phyloP scores from a whole-genome alignment of 2,888 invertebrate genomes.

The Eulithis prunata region DNA sequence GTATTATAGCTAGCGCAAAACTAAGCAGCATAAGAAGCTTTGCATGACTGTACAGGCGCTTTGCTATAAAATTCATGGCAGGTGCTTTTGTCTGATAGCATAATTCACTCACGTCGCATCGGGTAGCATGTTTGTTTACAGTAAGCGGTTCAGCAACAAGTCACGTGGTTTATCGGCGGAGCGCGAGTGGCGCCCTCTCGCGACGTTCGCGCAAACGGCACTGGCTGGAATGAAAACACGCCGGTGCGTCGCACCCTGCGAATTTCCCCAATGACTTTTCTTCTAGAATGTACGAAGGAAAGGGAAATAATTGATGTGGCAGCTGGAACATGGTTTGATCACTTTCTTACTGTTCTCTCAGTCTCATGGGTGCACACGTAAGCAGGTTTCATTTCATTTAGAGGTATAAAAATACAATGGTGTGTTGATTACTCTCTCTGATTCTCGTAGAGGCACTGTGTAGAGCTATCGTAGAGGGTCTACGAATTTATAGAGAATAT shows the following conservation, averaged over 20 bases:
- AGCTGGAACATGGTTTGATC: background rate
- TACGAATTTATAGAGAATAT: no score
- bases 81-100: conserved; percentile 47
- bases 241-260: conserved; percentile 79
- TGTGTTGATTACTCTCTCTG: no score
- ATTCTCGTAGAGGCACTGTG: no score
- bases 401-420: no score
- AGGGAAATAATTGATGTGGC: conserved; percentile 19
- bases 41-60: conserved; percentile 70
- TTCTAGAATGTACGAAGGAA: conserved; percentile 68
- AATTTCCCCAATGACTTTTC: conserved; percentile 81
- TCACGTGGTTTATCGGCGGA: conserved; percentile 64
- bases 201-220: conserved; percentile 76
- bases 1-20: conserved; percentile 65
- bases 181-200: conserved; percentile 78
- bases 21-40: conserved; percentile 70
- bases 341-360: background rate
- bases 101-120: conserved; percentile 57
- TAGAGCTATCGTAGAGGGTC: no score
- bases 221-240: conserved; percentile 77
- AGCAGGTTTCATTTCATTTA: no score
- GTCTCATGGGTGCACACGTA: no score
- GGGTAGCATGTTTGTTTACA: conserved; percentile 60
- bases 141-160: conserved; percentile 69
- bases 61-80: conserved; percentile 78